A percentile compares a stretch with the other conserved stretches of the same genome.
Evolutionary conservation across 2,113 vertebrate species (phyloP).

Genomic region (Xiphophorus maculatus): DNA sequence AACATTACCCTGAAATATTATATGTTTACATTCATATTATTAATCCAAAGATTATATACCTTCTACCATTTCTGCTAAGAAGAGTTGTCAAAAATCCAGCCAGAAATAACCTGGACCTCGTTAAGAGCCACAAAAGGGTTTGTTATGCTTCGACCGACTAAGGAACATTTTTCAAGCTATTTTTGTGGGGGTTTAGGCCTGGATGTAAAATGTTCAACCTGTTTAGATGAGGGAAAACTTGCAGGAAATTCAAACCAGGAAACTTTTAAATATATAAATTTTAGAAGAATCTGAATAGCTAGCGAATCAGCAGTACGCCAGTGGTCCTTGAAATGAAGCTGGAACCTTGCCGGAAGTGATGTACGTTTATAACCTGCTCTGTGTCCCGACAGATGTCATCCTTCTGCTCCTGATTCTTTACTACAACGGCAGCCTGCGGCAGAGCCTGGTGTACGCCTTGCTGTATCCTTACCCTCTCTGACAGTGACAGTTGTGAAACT

Average conservation of each 20-base stretch:
- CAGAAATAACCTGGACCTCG: no score
- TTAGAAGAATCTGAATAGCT: background rate
- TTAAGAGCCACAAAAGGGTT: no score
- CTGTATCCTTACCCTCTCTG: slow-evolving; percentile 79
- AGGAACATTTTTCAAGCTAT: background rate
- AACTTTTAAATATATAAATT: background rate
- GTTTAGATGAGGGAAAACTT: background rate
- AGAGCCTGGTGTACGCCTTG: slow-evolving; percentile 76
- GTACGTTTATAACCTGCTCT: slow-evolving; percentile 1
- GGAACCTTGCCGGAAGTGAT: background rate
- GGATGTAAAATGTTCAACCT: background rate
- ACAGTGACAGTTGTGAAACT: background rate
- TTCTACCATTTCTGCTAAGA: no score
- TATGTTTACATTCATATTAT: no score
- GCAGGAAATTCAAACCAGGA: background rate
- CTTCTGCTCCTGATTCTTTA: slow-evolving; percentile 87
- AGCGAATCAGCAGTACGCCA: background rate
- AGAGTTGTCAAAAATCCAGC: no score
- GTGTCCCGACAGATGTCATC: slow-evolving; percentile 82
- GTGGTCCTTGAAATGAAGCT: slow-evolving; percentile 4
- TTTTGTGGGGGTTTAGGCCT: background rate
- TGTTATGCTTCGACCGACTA: background rate
- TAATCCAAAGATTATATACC: no score
- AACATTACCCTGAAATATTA: no score
- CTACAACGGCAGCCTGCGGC: slow-evolving; percentile 82